Evolutionary conservation across 2,797 vertebrate genomes (phyloP), one percentile per base, ranked within the genome.

Genomic region (Danionella dracula): DNA sequence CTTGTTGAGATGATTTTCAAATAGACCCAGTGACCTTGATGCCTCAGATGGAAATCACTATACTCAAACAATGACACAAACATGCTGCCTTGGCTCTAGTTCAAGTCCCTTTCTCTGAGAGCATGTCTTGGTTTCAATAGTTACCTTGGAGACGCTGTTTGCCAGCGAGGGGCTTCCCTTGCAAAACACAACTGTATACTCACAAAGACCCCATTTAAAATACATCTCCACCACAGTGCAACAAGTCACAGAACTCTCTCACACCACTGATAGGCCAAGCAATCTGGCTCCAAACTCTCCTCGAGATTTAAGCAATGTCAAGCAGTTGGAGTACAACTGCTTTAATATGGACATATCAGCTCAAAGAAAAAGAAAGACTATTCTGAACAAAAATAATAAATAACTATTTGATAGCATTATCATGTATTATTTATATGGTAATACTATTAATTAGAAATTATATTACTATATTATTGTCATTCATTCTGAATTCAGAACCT

Each of bases 121-220:
- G 66, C 66, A 68, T 58, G 55, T 27, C 46, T 51, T 44, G 55
- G 34, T 27, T 60, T 50, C 21, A 60, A 44, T 44, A 32, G 55
- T 59, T 48, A 41, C 49, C 57, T 37, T 53, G 50, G 41, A 40
- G 51, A 65, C 4, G 20, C 19, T 65, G 19, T 55, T 55, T 37
- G 51, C 62, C 19, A 29, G 51, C 27, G 41, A 55, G 51, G 59
- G 41, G 50, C 62, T 65, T 65, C 62, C 62, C 62, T 55, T 41
- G 23, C 16, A 48, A 53, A 42, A 44, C 31, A 42, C 16, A 45
- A 59, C 40, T 42, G 9, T 23, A 17, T 7, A 17, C 40, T 27
- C 40, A 65, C 62, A 65, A 65, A 55, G 32, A 31, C 50, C 20
- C 40, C 21, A 16, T 44, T 45, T 54, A 23, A 64, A 27, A 35